Evolutionary conservation across 2,888 invertebrate species (phyloP), one percentile per base, ranked within the genome.

Genomic region (Caenorhabditis plicata): DNA sequence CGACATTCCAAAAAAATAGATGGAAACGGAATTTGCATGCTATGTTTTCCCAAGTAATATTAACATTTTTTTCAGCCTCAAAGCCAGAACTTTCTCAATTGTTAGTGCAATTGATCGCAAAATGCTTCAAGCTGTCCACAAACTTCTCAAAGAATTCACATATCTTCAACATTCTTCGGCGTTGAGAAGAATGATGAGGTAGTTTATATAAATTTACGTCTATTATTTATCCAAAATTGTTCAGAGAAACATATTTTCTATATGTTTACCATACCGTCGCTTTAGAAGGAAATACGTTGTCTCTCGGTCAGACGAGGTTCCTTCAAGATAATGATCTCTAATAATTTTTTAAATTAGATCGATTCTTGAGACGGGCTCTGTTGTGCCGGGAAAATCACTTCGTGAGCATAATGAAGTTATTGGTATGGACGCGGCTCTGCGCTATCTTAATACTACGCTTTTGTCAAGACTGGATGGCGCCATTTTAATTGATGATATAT

Each of bases 231-330:
- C 19, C 22, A 22, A 31, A 44, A 38, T 49, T 22, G 38, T 92
- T 92, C 78, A 90, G 90, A 80, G 94, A 95, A 82, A 92, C 92
- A 1, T 96, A 94, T 82, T 94, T 92, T 81, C 83, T 85, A 68
- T 92, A 95, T 81, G 92, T 96, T 62, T 93, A 94, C 82, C 95
- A 96, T 80, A 92, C 94, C 0, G 93, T 92, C 19, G 95, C 91
- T 22, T 92, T 96, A 66, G 96, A 96, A 84, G 95, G 95, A 0
- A 96, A 96, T 81, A 95, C 95, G 0, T 90, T 98, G 89, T 90
- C 91, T 2, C 84, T 96, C 35, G 88, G 89, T 20, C 92, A 96
- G 82, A 91, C 95, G 0, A n/a, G n/a, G n/a, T n/a, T n/a, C n/a
- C n/a, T n/a, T n/a, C n/a, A n/a, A n/a, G n/a, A n/a, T n/a, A n/a